Base-by-base conservation (phyloP, 2,888 invertebrate genomes). In the Hydrotaea cyrtoneurina region DNA sequence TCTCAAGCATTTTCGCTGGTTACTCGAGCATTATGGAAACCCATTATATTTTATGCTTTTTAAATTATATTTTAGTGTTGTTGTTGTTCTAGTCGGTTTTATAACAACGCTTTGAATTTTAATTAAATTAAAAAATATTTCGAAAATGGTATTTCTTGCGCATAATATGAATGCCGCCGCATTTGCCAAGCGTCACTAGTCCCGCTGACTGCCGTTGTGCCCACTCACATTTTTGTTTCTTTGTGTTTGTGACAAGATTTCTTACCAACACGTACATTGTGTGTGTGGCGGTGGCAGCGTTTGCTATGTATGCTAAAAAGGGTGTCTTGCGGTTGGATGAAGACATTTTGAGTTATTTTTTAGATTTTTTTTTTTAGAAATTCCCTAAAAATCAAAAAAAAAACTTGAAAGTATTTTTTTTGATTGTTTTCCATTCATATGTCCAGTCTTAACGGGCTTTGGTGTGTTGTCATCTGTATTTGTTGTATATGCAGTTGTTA, bases 101-200 rank as follows among this genome's bases (percentile, higher is more conserved):
- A 55, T 11, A 21, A 1, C n/a, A 17, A 17, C 8, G 21, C 17
- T 55, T 55, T 55, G 55, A 55, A 55, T 55, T 55, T 55, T 55
- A 55, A 55, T 55, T 55, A 21, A 55, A 55, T 55, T 55, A 55
- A 19, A n/a, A 55, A 55, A 55, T 55, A 55, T 55, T 21, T 55
- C 21, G 50, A 50, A n/a, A 50, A 50, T 50, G 50, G n/a, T n/a
- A 50, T n/a, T 50, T 50, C 21, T 21, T 55, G 1, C n/a, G 7
- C 19, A 55, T 55, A 55, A 21, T 55, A n/a, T n/a, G 50, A 50
- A 2, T 50, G 50, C 11, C 43, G 43, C 10, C 43, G 43, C 10
- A 43, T 43, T 43, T 50, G 15, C n/a, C n/a, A n/a, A 50, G n/a
- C 50, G 11, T 39, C 39, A 39, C 39, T 13, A 39, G 39, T 39